Conservation (phyloP, 2,797 vertebrate genomes). For the Fratercula arctica region DNA sequence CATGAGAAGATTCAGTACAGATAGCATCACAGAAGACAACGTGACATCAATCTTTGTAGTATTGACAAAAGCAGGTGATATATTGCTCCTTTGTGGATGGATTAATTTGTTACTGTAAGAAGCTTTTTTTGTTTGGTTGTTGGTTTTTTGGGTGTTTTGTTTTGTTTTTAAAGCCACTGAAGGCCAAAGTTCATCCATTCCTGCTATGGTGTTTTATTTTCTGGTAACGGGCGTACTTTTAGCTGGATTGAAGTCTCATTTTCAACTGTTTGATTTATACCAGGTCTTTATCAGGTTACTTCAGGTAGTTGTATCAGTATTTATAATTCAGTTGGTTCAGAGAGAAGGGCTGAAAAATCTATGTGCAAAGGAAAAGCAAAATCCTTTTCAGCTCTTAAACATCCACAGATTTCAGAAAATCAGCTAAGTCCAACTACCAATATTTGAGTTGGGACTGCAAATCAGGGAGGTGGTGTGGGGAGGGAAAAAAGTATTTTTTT, state of each 20-base stretch:
- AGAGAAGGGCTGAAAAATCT: background rate
- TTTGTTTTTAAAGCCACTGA: background rate
- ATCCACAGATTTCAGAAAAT: background rate
- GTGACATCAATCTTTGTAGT: background rate
- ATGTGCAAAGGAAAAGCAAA: background rate
- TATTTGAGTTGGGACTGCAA: background rate
- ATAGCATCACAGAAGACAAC: background rate
- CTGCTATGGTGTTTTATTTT: background rate
- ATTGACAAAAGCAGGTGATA: background rate
- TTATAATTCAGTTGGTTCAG: background rate
- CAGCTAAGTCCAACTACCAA: background rate
- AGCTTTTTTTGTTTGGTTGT: background rate
- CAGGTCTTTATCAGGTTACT: background rate
- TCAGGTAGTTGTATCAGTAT: background rate
- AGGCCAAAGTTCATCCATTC: background rate
- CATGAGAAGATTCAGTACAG: background rate
- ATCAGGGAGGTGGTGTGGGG: accelerated
- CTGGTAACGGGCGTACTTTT: background rate
- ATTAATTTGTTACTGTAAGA: background rate
- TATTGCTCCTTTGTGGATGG: background rate
- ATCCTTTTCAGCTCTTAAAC: background rate
- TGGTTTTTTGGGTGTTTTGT: background rate
- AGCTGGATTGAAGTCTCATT: background rate
- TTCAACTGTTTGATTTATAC: background rate
- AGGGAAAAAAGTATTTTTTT: background rate